Evolutionary conservation across 2,113 vertebrate genomes (phyloP).

Genomic region (Xiphorhynchus elegans): DNA sequence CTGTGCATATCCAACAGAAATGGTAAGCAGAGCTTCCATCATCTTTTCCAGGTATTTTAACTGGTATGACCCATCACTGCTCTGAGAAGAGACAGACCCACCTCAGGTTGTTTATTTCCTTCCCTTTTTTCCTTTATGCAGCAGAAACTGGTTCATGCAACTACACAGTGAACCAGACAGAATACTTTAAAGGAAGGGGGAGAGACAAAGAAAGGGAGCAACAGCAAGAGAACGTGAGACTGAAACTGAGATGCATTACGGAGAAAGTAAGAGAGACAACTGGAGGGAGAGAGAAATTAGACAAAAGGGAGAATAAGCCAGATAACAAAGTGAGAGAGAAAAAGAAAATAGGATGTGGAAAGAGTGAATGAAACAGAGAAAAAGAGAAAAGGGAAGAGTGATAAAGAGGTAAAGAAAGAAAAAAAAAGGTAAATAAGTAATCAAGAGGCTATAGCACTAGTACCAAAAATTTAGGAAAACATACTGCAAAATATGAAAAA

Average conservation of each 20-base stretch:
- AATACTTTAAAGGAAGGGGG: not conserved
- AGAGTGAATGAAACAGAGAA: not conserved
- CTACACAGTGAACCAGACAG: not conserved
- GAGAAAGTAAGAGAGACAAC: not conserved
- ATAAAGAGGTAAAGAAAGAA: not conserved
- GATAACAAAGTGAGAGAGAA: not conserved
- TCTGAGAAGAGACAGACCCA: not conserved
- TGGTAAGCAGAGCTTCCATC: not conserved
- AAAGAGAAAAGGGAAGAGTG: not conserved
- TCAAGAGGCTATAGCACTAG: not conserved
- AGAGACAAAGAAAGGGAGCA: not conserved
- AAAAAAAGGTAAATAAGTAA: not conserved
- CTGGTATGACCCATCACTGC: not conserved
- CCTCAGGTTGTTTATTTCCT: not conserved
- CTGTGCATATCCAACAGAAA: not conserved
- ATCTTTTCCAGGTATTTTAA: not conserved
- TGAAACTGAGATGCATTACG: not conserved
- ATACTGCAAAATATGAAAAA: not conserved
- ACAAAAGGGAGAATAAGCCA: not conserved
- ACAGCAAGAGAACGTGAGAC: not conserved
- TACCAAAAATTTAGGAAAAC: not conserved
- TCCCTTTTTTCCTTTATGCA: not conserved
- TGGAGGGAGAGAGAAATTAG: not conserved
- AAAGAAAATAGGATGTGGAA: rapidly evolving
- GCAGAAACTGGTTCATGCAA: not conserved